Evolutionary conservation across 2,797 vertebrate genomes (phyloP), one percentile per base, ranked within the genome.

Genomic region (Enteromius unitaeniatus): DNA sequence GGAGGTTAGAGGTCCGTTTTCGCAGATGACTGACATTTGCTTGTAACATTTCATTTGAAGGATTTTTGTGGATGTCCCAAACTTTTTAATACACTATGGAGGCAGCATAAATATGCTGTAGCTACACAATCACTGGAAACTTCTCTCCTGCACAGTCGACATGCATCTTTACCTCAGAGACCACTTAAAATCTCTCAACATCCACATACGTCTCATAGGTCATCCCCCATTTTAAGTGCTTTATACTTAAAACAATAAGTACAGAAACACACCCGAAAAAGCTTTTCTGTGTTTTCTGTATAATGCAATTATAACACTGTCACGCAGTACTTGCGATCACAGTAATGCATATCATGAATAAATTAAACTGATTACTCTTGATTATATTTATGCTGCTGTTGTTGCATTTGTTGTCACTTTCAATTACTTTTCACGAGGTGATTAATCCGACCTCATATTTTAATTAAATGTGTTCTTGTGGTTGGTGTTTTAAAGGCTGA

Each of bases 401-500:
- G 51, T 40, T 58, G 73, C 51, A 58, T 40, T 40, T 58, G 34
- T 76, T 58, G 74, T 76, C 53, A 58, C 51, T 60, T 76, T 60
- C 53, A 60, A 76, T 76, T 76, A 42, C 40, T 23, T 31, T 76
- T 60, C 53, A 60, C 23, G n/a, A 40, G 34, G 8, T 6, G 8
- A 60, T 60, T 76, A 76, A 60, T 76, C 74, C 60, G 74, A 76
- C 31, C 34, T 40, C 74, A 76, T 60, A 34, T 60, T 76, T 60
- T 76, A 76, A 76, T 76, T 60, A 76, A 55, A 76, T 60, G 53
- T 60, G 34, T 58, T 76, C 73, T 23, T 58, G 51, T 75, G 17
- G 17, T 65, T 51, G 31, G 13, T 37, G 6, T 76, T 34, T 42
- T 42, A 40, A 58, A 55, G n/a, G 28, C 34, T 75, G 72, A 75